Percentiles rank a stretch among this genome's conserved stretches.
Conservation (phyloP, 2,888 invertebrate genomes). For the Caenorhabditis plicata region DNA sequence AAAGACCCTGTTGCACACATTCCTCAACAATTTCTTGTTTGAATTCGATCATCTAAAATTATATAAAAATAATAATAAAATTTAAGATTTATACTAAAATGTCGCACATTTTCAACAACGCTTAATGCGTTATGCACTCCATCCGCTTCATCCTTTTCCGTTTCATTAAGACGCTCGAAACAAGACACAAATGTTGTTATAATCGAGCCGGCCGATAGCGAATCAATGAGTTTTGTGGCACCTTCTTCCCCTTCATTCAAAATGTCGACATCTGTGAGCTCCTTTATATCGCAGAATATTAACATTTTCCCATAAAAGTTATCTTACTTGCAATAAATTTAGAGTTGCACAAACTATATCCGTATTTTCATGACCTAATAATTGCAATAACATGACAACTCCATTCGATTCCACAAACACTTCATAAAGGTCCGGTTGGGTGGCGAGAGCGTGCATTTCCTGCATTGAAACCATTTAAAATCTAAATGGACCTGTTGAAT, state of each 20-base stretch:
- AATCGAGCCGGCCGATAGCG: conserved; percentile 84
- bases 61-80: not conserved
- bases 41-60: conserved; percentile 74
- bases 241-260: conserved; percentile 74
- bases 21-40: conserved; percentile 74
- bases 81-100: not conserved
- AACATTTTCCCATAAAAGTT: not conserved
- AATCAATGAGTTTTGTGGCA: conserved; percentile 77
- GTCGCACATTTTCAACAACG: conserved; percentile 89
- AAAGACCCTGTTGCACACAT: conserved; percentile 53
- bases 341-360: conserved; percentile 84
- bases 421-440: conserved; percentile 91
- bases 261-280: conserved; percentile 93
- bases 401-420: conserved; percentile 83
- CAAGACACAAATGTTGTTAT: conserved; percentile 80
- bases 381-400: conserved; percentile 84
- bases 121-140: conserved; percentile 91
- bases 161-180: conserved; percentile 79
- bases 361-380: conserved; percentile 92
- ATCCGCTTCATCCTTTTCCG: conserved; percentile 75
- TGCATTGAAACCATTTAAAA: conserved; percentile 65
- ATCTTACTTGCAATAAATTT: conserved; percentile 69
- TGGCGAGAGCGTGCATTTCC: conserved; percentile 89
- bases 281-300: conserved; percentile 70
- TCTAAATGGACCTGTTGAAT: not conserved